These are phyloP conservation scores for Caenorhabditis tropicalis DNA, from an alignment of 1,140 invertebrate genomes.

Conservation along the genomic window DNA sequence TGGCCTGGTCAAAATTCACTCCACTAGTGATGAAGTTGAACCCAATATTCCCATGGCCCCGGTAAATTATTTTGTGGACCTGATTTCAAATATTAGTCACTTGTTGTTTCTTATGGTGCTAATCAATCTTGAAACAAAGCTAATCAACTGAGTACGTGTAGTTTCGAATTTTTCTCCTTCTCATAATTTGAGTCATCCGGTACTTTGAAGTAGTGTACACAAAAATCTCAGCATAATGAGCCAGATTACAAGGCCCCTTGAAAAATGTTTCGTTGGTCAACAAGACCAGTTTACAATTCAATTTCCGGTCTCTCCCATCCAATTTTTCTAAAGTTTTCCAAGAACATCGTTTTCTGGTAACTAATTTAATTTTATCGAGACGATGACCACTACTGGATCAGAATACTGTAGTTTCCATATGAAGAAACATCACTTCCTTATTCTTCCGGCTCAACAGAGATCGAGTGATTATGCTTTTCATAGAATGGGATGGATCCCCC, in stretches of 20 bases:
- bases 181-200: too few species aligned
- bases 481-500: neutral
- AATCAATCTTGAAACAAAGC: neutral
- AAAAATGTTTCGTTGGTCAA: conserved; percentile 18
- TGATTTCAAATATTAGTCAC: too few species aligned
- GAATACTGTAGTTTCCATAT: neutral
- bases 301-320: neutral
- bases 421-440: neutral
- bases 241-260: neutral
- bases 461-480: neutral
- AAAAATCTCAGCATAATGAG: too few species aligned
- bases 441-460: neutral
- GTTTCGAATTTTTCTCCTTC: too few species aligned
- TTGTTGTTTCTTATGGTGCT: too few species aligned
- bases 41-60: too few species aligned
- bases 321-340: neutral
- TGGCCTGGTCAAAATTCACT: too few species aligned
- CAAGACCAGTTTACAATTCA: neutral
- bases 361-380: neutral
- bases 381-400: neutral
- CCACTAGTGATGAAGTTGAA: too few species aligned
- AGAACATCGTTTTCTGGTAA: neutral
- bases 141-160: neutral
- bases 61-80: too few species aligned
- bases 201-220: too few species aligned